Base-by-base conservation (phyloP, 2,888 invertebrate species). In the Gryllus longicercus region DNA sequence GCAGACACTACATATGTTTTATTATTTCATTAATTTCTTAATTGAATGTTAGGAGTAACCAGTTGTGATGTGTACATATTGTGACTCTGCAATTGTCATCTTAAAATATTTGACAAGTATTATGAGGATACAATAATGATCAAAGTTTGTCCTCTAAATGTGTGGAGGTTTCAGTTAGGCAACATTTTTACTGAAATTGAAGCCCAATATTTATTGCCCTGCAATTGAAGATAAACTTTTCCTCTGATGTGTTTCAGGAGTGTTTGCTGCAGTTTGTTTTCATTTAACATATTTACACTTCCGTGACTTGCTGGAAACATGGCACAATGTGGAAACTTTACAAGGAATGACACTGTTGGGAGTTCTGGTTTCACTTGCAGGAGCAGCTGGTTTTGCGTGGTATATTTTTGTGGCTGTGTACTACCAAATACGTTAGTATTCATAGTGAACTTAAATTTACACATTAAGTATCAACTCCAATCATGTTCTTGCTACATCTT, bases 351-450 rank as follows among this genome's bases (percentile, higher is more conserved):
- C 79, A 49, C 51, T 79, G 50, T 74, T 82, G 3, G 81, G 80
- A 12, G 25, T 81, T 25, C 11, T 81, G 75, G 82, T 51, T 50
- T 50, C 78, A 23, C 21, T 74, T 74, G 77, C 77, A 16, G 82
- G 82, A 5, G 12, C 78, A n/a, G 78, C 78, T 10, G 82, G 79
- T 3, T 83, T 83, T 12, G 75, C 81, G 12, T 85, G 84, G 83
- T 85, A 84, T 78, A 83, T 84, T n/a, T 83, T 84, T 74, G 82
- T 83, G 49, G 84, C 84, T 11, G 81, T 83, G 12, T 84, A 84
- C 74, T 83, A 84, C 78, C 82, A 83, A n/a, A 84, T 84, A 76
- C 84, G 84, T 84, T 83, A 84, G 84, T 81, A 77, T 79, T 50
- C 38, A 38, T 8, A 4, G 8, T 8, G 38, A 38, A 38, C 38